These are phyloP conservation scores for Noctua comes DNA, from an alignment of 2,888 invertebrate genomes.

Conservation along the genomic window DNA sequence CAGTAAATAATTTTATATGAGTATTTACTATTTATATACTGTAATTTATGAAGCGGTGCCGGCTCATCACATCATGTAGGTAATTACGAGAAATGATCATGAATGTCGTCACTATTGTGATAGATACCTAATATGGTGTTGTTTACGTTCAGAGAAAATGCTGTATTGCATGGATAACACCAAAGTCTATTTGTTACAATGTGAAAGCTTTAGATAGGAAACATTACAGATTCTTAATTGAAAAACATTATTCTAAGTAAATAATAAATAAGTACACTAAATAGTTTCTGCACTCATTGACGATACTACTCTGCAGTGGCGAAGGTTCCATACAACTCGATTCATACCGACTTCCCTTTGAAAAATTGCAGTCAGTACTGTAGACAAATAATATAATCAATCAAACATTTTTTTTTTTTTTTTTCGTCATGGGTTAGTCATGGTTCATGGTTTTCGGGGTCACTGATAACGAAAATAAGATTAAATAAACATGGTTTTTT, in stretches of 20 bases:
- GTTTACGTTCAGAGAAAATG: conserved; percentile 40
- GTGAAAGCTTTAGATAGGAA: conserved; percentile 48
- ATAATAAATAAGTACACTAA: conserved; percentile 6
- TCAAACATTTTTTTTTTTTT: too few species aligned
- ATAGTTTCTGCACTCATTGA: conserved; percentile 3
- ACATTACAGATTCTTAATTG: conserved; percentile 10
- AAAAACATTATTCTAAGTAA: conserved; percentile 7
- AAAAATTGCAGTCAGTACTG: too few species aligned
- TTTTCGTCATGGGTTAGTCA: too few species aligned
- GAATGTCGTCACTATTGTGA: conserved; percentile 26
- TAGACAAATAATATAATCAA: too few species aligned
- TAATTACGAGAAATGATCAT: conserved; percentile 35
- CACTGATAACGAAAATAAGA: too few species aligned
- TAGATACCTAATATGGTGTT: conserved; percentile 26
- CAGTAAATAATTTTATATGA: conserved; percentile 51
- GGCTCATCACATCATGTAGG: conserved; percentile 37
- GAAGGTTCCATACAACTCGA: too few species aligned
- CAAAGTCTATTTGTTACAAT: background rate
- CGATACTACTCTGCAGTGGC: background rate
- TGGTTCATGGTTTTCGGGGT: too few species aligned
- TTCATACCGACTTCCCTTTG: too few species aligned
- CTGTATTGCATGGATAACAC: conserved; percentile 3
- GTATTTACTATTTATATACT: conserved; percentile 31
- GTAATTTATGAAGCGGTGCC: conserved; percentile 32
- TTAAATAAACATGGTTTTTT: too few species aligned